Evolutionary conservation across 2,888 invertebrate genomes (phyloP).

Genomic region (Dicycla oo): DNA sequence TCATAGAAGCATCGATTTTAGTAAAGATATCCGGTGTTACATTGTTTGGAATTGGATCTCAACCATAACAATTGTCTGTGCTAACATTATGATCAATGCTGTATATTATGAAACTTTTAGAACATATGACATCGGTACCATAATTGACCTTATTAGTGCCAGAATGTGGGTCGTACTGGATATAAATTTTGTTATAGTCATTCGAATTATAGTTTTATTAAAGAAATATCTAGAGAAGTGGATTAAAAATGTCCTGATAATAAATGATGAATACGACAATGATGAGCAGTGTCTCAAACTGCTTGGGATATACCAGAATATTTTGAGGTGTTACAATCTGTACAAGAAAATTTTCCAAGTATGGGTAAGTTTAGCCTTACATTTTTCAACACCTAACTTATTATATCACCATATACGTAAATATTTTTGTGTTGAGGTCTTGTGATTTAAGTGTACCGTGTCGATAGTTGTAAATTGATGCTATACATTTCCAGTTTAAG

Average conservation of each 20-base stretch:
- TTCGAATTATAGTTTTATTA: background rate
- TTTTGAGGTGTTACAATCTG: background rate
- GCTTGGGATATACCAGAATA: background rate
- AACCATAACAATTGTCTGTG: background rate
- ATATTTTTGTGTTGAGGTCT: no score
- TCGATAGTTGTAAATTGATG: no score
- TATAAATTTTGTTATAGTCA: background rate
- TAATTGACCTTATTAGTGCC: background rate
- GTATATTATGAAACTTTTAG: background rate
- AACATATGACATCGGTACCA: background rate
- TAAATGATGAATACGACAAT: background rate
- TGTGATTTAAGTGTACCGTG: no score
- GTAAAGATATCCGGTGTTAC: background rate
- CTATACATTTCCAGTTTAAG: no score
- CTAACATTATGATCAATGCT: background rate
- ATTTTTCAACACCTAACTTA: no score
- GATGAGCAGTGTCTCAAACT: background rate
- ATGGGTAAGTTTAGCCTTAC: background rate
- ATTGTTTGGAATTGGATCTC: background rate
- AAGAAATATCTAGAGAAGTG: background rate
- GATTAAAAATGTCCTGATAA: background rate
- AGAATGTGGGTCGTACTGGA: background rate
- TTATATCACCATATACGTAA: no score
- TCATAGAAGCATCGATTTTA: background rate
- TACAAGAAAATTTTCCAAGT: background rate